Conservation (phyloP, 2,113 vertebrate species). For the Castor canadensis region DNA sequence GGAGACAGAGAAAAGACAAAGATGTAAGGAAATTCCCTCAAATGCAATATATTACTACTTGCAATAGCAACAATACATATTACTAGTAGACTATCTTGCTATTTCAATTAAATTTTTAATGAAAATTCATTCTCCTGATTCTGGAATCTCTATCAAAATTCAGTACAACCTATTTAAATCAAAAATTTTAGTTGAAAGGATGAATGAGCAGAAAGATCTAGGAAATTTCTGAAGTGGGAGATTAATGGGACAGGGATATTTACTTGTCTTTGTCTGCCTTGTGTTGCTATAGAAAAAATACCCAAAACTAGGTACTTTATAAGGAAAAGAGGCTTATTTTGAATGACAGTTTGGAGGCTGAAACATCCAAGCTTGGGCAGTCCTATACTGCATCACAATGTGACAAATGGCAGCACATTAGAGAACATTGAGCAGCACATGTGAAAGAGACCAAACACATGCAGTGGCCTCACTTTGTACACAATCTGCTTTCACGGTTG, state of each 20-base stretch:
- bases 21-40: not conserved
- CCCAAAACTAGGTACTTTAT: too few relatives aligned
- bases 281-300: not conserved
- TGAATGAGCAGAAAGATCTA: not conserved
- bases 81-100: not conserved
- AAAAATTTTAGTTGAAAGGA: conserved; percentile 17
- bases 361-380: not conserved
- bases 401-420: too few relatives aligned
- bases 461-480: not conserved
- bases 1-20: not conserved
- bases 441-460: not conserved
- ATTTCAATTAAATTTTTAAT: not conserved
- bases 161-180: not conserved
- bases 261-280: not conserved
- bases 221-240: not conserved
- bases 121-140: not conserved
- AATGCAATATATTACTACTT: not conserved
- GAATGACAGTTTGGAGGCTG: not conserved
- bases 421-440: too few relatives aligned
- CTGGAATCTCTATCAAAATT: not conserved
- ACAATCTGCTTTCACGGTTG: not conserved
- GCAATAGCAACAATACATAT: not conserved
- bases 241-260: not conserved
- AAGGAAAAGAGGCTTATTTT: not conserved
- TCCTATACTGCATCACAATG: not conserved